These are phyloP conservation scores for Notocelia uddmanniana DNA, from an alignment of 2,888 invertebrate species.

Conservation along the genomic window DNA sequence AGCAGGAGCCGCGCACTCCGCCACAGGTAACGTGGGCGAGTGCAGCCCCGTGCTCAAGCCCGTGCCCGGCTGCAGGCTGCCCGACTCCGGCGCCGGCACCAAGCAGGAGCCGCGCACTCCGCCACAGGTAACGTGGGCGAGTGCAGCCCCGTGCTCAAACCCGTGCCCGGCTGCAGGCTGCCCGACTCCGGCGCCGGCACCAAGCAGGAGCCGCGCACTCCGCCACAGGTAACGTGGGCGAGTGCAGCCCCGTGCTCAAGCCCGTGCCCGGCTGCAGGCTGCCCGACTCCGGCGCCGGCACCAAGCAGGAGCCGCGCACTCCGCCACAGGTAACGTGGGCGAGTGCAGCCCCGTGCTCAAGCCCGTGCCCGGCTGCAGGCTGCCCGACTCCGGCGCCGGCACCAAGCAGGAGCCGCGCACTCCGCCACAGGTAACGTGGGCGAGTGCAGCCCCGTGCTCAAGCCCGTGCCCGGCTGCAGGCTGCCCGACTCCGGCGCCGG, in stretches of 20 bases:
- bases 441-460: conserved; percentile 91
- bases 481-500: conserved; percentile 57
- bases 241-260: conserved; percentile 91
- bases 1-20: conserved; percentile 68
- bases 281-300: conserved; percentile 91
- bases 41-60: conserved; percentile 88
- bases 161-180: conserved; percentile 66
- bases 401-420: conserved; percentile 88
- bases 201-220: conserved; percentile 88
- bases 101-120: conserved; percentile 88
- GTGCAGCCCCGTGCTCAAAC: conserved; percentile 91
- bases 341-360: conserved; percentile 92
- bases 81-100: conserved; percentile 92
- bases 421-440: conserved; percentile 90
- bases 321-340: conserved; percentile 89
- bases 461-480: conserved; percentile 89
- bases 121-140: conserved; percentile 90
- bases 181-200: conserved; percentile 92
- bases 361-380: conserved; percentile 76
- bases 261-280: conserved; percentile 75
- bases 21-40: conserved; percentile 82
- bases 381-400: conserved; percentile 90
- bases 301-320: conserved; percentile 88
- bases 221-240: conserved; percentile 90
- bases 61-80: conserved; percentile 60